These are phyloP conservation scores for Lordiphosa andalusiaca DNA, from an alignment of 2,888 invertebrate species.

Conservation along the genomic window DNA sequence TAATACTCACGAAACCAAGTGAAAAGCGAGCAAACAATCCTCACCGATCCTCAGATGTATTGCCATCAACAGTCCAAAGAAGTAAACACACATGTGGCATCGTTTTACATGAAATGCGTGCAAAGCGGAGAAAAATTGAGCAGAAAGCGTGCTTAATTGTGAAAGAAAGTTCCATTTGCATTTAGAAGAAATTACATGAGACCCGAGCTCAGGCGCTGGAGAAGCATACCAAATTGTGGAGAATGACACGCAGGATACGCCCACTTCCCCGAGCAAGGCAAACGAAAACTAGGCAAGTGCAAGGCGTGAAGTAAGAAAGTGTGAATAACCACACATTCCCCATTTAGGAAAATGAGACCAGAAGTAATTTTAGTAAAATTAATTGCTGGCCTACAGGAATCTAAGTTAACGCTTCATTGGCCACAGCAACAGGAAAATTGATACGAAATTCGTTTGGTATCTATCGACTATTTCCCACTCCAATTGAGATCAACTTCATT, in stretches of 20 bases:
- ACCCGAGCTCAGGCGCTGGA: conserved; percentile 55
- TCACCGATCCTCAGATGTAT: conserved; percentile 55
- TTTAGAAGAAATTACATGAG: conserved; percentile 12
- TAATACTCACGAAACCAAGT: conserved; percentile 31
- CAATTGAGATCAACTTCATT: conserved; percentile 1
- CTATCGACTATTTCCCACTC: too few relatives aligned
- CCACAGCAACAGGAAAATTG: conserved; percentile 41
- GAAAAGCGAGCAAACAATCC: conserved; percentile 64
- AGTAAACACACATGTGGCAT: conserved; percentile 67
- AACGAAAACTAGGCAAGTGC: conserved; percentile 31
- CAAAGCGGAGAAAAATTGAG: conserved; percentile 57
- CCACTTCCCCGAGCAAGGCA: conserved; percentile 19
- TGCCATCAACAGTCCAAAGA: conserved; percentile 9
- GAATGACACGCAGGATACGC: conserved; percentile 66
- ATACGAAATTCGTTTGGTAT: conserved; percentile 13
- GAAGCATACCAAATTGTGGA: conserved; percentile 64
- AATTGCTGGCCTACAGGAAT: conserved; percentile 52
- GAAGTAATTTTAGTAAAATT: conserved; percentile 77
- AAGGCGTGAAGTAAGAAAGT: conserved; percentile 63
- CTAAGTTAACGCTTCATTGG: conserved; percentile 35
- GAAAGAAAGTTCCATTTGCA: conserved; percentile 60
- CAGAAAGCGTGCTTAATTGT: conserved; percentile 73
- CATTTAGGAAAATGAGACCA: conserved; percentile 28
- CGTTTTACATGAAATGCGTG: conserved; percentile 67
- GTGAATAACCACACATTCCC: conserved; percentile 66